Evolutionary conservation across 2,888 invertebrate species (phyloP).

Genomic region (Habrosyne pyritoides): DNA sequence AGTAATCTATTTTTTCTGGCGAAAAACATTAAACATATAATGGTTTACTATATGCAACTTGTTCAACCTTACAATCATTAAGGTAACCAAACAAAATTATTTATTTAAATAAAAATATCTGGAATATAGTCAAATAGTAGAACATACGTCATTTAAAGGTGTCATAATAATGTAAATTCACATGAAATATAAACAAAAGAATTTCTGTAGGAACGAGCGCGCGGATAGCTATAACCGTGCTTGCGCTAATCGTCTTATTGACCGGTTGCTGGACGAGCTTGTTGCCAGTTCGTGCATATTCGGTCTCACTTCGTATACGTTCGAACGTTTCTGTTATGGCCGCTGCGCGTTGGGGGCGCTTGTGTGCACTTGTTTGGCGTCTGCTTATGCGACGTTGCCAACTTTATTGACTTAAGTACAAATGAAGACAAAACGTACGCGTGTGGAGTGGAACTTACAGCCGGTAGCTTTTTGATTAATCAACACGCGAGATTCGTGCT

Average conservation of each 20-base stretch:
- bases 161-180: conserved; percentile 6
- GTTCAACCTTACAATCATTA: too few relatives aligned
- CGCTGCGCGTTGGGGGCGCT: conserved; percentile 84
- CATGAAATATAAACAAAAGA: conserved; percentile 56
- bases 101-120: not conserved
- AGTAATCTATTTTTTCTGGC: too few relatives aligned
- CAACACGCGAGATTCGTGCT: conserved; percentile 54
- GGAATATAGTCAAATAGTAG: not conserved
- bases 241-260: conserved; percentile 82
- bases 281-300: conserved; percentile 78
- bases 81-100: not conserved
- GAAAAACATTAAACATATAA: too few relatives aligned
- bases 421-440: conserved; percentile 82
- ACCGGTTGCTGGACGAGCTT: conserved; percentile 80
- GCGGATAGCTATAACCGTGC: conserved; percentile 56
- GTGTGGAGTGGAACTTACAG: conserved; percentile 76
- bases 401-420: conserved; percentile 80
- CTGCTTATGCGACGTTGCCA: conserved; percentile 83
- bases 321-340: conserved; percentile 66
- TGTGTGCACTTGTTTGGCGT: conserved; percentile 81
- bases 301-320: conserved; percentile 68
- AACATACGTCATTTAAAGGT: not conserved
- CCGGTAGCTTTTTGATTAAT: conserved; percentile 74
- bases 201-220: conserved; percentile 44
- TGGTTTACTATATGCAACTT: too few relatives aligned